Evolutionary conservation across 2,113 vertebrate genomes (phyloP).

Genomic region (Gila orcuttii): DNA sequence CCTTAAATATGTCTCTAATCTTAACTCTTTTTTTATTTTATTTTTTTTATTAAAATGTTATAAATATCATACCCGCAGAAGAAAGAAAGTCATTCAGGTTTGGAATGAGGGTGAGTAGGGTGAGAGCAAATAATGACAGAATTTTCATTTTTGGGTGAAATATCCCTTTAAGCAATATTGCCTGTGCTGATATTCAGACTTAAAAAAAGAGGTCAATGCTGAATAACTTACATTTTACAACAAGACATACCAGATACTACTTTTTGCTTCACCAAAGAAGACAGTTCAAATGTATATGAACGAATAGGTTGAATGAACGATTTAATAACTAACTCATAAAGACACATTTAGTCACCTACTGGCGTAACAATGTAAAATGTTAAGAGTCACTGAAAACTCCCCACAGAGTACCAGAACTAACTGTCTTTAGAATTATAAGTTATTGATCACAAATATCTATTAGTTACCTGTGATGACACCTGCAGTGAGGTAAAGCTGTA

Average conservation of each 20-base stretch:
- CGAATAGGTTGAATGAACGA: neutral
- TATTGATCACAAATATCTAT: neutral
- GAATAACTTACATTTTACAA: neutral
- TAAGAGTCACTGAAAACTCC: neutral
- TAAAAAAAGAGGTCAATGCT: neutral
- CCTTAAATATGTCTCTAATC: too few relatives aligned
- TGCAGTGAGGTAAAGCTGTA: constrained; percentile 87
- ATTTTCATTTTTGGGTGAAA: neutral
- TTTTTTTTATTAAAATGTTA: too few relatives aligned
- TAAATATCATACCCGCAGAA: neutral
- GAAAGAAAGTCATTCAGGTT: neutral
- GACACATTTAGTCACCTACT: neutral
- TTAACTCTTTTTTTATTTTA: too few relatives aligned
- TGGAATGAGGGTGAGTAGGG: neutral
- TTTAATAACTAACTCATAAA: neutral
- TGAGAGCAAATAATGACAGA: neutral
- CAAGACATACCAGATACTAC: neutral
- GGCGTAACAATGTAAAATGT: neutral
- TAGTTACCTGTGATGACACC: constrained; percentile 90
- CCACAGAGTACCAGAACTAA: neutral
- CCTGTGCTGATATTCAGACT: neutral
- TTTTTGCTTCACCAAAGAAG: neutral
- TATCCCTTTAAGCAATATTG: neutral
- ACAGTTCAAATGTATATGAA: neutral
- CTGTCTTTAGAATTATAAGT: neutral